A percentile compares a stretch with the other conserved stretches of the same genome.
Evolutionary conservation across 2,888 invertebrate genomes (phyloP).

Genomic region (Pseudococcus longispinus): DNA sequence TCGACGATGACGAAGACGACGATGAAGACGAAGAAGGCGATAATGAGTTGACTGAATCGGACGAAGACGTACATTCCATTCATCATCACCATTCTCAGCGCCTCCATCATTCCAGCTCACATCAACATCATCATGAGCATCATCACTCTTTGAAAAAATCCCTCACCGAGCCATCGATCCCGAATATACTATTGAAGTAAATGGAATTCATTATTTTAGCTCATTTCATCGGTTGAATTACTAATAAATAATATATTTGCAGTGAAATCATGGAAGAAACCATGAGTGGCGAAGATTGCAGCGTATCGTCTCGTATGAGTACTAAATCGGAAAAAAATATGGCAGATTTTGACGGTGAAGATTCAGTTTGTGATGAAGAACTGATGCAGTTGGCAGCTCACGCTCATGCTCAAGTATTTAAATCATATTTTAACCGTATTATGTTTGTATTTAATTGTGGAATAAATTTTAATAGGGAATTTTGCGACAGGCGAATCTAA

Average conservation of each 20-base stretch:
- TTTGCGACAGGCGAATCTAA: slow-evolving; percentile 59
- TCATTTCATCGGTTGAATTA: not conserved
- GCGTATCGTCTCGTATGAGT: slow-evolving; percentile 90
- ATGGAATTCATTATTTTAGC: not conserved
- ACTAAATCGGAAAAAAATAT: slow-evolving; percentile 94
- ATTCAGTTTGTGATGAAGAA: slow-evolving; percentile 84
- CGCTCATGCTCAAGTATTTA: slow-evolving; percentile 65
- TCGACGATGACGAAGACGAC: slow-evolving; percentile 58
- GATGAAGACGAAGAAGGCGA: slow-evolving; percentile 59
- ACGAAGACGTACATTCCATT: slow-evolving; percentile 51
- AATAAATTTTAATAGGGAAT: not conserved
- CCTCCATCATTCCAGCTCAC: not conserved
- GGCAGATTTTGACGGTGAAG: slow-evolving; percentile 92
- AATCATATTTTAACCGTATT: not conserved
- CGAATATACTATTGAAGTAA: slow-evolving; percentile 47
- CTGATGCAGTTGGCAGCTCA: slow-evolving; percentile 66
- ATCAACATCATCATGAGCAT: slow-evolving; percentile 37
- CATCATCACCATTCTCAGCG: slow-evolving; percentile 42
- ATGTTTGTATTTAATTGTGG: not conserved
- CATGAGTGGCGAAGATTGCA: slow-evolving; percentile 68
- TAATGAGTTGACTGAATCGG: slow-evolving; percentile 58
- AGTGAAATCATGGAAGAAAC: slow-evolving; percentile 71
- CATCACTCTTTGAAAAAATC: slow-evolving; percentile 50
- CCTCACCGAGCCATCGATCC: slow-evolving; percentile 45
- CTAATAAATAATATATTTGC: slow-evolving; percentile 33